Base-by-base conservation (phyloP, 2,888 invertebrate genomes). In the Temnothorax unifasciatus region DNA sequence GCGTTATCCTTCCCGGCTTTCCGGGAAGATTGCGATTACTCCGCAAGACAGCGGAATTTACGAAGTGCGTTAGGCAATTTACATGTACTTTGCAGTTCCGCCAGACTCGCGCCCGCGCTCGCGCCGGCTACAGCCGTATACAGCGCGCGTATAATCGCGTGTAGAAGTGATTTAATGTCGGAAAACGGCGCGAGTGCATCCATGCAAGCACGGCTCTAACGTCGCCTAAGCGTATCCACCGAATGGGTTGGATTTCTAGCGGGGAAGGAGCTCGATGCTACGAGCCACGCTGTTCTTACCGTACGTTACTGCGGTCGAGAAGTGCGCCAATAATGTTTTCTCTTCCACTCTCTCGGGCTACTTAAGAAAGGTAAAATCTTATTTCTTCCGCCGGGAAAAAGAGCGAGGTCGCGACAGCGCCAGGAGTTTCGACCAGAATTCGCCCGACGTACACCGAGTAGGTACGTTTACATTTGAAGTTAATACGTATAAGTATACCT, bases 1-100 rank as follows among this genome's bases (percentile, higher is more conserved):
- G 59, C 79, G 79, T 79, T 79, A 81, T 81, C 73, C 79, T 57
- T 47, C 47, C 64, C 44, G 74, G 74, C 74, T 81, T 47, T 59
- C 74, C 79, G 74, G 21, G 47, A 25, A 81, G 59, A 73, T 73
- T 81, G 79, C 79, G 79, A 81, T 81, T 81, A 81, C 79, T 71
- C 47, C 79, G 34, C 74, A 38, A 73, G 79, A 81, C 79, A 81
- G 59, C 59, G 79, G 74, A 81, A 81, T 81, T 73, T 81, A 81
- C 79, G 74, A 73, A 81, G 79, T 73, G 74, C 79, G 74, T 73
- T 73, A 71, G 59, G 47, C 79, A 73, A 81, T 81, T 81, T 81
- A 81, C 79, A 81, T 73, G 59, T 81, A 81, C 79, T 81, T 73
- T 81, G 59, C 79, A 59, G 54, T 47, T 57, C 38, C 47, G 47